These are phyloP conservation scores for Prionace glauca DNA, from an alignment of 2,797 vertebrate genomes.

Conservation along the genomic window DNA sequence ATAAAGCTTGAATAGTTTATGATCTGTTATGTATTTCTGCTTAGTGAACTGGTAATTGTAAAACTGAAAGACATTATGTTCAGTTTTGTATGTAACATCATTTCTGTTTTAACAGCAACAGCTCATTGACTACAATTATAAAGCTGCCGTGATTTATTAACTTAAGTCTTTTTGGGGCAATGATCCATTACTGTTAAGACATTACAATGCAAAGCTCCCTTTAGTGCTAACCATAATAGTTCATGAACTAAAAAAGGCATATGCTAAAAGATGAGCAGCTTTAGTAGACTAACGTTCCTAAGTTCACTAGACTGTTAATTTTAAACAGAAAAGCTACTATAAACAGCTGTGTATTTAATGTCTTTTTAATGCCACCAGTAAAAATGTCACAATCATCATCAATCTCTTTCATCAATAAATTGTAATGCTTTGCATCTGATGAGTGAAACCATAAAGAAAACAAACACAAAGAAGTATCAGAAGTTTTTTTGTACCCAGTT, in stretches of 20 bases:
- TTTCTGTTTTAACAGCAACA: constrained; percentile 83
- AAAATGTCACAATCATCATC: constrained; percentile 64
- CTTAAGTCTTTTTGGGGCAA: constrained; percentile 74
- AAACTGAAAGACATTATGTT: constrained; percentile 81
- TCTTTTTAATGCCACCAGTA: constrained; percentile 74
- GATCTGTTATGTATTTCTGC: constrained; percentile 74
- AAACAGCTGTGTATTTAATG: constrained; percentile 73
- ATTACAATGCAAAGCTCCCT: constrained; percentile 82
- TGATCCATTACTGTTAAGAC: constrained; percentile 81
- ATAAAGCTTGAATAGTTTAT: constrained; percentile 81
- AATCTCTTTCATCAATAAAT: constrained; percentile 39
- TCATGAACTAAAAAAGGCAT: constrained; percentile 75
- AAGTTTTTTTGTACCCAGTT: constrained; percentile 23
- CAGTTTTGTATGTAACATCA: constrained; percentile 73
- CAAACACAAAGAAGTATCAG: constrained; percentile 8
- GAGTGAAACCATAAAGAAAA: constrained; percentile 37
- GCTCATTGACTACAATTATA: constrained; percentile 83
- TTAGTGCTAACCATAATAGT: constrained; percentile 79
- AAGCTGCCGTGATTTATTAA: constrained; percentile 83
- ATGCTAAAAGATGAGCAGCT: constrained; percentile 78
- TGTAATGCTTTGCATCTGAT: constrained; percentile 37
- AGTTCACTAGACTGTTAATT: constrained; percentile 82
- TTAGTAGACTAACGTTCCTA: constrained; percentile 78
- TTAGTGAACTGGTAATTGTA: constrained; percentile 83
- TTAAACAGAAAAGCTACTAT: constrained; percentile 76